A percentile compares a stretch with the other conserved stretches of the same genome.
These are phyloP conservation scores for Cantharis lateralis DNA, from an alignment of 2,888 invertebrate genomes.

Conservation along the genomic window DNA sequence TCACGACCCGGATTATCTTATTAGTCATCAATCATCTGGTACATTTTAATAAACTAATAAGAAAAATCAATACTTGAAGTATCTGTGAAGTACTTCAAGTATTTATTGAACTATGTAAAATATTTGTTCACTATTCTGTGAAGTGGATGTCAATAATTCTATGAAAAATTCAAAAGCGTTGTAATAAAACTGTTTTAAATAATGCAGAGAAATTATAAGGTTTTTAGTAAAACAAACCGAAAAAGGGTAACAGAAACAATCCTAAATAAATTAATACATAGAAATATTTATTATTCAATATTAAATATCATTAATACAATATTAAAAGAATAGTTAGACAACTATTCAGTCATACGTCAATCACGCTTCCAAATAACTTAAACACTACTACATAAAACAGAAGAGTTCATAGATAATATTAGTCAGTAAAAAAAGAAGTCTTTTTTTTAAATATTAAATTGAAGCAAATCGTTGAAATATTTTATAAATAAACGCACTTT, in stretches of 20 bases:
- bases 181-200: no score
- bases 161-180: no score
- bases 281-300: conserved; percentile 38
- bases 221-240: no score
- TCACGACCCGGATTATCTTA: no score
- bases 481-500: neutral
- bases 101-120: no score
- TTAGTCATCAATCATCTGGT: no score
- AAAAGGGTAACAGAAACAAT: neutral
- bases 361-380: conserved; percentile 36
- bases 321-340: conserved; percentile 30
- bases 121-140: no score
- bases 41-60: no score
- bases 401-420: neutral
- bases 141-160: no score
- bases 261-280: conserved; percentile 63
- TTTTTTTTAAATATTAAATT: neutral
- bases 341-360: conserved; percentile 38
- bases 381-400: conserved; percentile 16
- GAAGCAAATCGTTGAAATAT: neutral
- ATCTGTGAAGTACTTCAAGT: no score
- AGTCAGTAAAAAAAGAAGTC: neutral
- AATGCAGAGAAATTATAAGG: no score
- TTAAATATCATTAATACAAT: conserved; percentile 36
- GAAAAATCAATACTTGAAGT: no score